phyloP scores from a whole-genome alignment of 2,888 invertebrate genomes.

The Nemotelus pantherinus region DNA sequence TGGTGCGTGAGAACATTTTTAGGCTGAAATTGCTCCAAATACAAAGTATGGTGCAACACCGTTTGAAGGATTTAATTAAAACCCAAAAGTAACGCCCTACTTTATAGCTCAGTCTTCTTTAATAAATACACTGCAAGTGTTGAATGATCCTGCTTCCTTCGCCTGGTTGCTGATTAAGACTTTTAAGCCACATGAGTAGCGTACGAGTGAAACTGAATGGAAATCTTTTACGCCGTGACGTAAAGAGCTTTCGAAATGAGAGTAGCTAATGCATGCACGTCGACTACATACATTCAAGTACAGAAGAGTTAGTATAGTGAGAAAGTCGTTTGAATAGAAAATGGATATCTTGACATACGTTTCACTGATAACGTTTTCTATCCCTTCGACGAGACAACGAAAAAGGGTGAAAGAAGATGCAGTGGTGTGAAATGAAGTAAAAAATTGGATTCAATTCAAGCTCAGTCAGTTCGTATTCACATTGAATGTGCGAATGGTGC shows the following conservation, averaged over 20 bases:
- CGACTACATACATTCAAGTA: background rate
- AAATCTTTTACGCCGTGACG: background rate
- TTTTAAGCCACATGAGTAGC: conserved; percentile 6
- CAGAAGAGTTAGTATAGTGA: background rate
- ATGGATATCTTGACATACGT: conserved; percentile 43
- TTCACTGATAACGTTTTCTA: conserved; percentile 34
- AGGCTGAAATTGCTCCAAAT: background rate
- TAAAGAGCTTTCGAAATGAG: conserved; percentile 5
- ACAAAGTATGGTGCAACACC: background rate
- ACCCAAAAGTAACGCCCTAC: conserved; percentile 2
- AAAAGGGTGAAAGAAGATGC: conserved; percentile 29
- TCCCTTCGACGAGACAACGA: conserved; percentile 15
- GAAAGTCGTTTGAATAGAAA: conserved; percentile 35
- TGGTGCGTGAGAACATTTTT: background rate
- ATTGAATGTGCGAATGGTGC: conserved; percentile 19
- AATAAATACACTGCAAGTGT: conserved; percentile 15
- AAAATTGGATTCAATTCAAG: conserved; percentile 41
- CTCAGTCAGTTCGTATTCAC: conserved; percentile 35
- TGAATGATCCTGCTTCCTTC: background rate
- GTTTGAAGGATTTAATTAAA: conserved; percentile 27
- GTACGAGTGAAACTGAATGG: background rate
- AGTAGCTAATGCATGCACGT: conserved; percentile 2
- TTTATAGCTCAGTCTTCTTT: background rate
- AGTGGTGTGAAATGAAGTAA: conserved; percentile 42
- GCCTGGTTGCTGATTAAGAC: conserved; percentile 20